phyloP scores from a whole-genome alignment of 1,140 invertebrate species.

The Drosophila watanabei region DNA sequence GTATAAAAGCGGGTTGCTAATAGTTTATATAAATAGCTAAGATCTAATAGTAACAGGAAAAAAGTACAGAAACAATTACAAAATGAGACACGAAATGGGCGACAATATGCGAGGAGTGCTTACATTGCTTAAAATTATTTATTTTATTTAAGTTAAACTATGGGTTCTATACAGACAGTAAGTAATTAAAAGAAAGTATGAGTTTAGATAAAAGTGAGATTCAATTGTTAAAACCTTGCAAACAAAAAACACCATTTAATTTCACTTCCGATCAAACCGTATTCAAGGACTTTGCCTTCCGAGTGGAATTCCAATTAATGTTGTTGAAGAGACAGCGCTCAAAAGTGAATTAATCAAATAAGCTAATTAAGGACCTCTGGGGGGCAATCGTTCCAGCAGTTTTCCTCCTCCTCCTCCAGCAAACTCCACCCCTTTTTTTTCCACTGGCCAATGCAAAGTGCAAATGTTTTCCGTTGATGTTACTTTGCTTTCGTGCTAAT shows the following conservation, averaged over 20 bases:
- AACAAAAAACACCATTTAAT: slow-evolving; percentile 4
- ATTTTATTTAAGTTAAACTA: background rate
- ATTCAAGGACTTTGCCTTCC: background rate
- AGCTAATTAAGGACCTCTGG: slow-evolving; percentile 25
- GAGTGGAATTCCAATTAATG: background rate
- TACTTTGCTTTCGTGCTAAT: slow-evolving; percentile 45
- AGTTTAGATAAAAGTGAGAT: background rate
- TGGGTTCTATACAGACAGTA: background rate
- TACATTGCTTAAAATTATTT: background rate
- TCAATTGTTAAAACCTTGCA: background rate
- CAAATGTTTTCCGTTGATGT: slow-evolving; percentile 24
- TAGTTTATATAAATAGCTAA: slow-evolving; percentile 15
- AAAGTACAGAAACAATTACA: slow-evolving; percentile 1
- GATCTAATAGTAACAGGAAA: slow-evolving; percentile 11
- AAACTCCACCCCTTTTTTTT: slow-evolving; percentile 2
- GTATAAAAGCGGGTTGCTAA: slow-evolving; percentile 22
- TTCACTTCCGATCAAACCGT: background rate
- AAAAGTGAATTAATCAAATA: slow-evolving; percentile 10
- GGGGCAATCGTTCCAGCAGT: background rate
- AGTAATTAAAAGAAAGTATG: slow-evolving; percentile 1
- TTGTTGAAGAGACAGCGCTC: background rate
- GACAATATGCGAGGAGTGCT: slow-evolving; percentile 12
- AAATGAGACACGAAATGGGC: slow-evolving; percentile 9
- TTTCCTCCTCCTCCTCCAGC: too few relatives aligned
- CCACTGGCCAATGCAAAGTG: slow-evolving; percentile 11